Base-by-base conservation (phyloP, 2,888 invertebrate species). In the Drosophila kanekoi region DNA sequence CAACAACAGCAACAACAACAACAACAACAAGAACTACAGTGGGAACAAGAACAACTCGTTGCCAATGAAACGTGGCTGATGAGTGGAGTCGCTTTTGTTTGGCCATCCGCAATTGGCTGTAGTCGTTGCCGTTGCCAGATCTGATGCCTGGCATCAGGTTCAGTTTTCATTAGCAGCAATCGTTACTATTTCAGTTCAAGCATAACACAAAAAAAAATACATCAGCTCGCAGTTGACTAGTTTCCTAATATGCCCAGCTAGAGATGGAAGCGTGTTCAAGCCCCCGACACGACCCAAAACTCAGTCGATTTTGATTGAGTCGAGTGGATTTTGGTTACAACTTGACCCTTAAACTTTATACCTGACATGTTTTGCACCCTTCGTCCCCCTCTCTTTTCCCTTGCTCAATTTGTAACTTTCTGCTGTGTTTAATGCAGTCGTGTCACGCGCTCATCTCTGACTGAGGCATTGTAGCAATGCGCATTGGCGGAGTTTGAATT, bases 51-150 rank as follows among this genome's bases (percentile, higher is more conserved):
- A 1, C 28, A 74, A 64, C 60, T 64, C 63, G 84, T 86, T 81
- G 81, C 77, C 89, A 89, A 77, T 87, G 89, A 89, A 49, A 84
- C 87, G 77, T 83, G 72, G 87, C 77, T 71, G 89, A 77, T 83
- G 77, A 83, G 84, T 77, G 51, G 53, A 51, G 32, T 60, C 49
- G 57, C 61, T 43, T 68, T 89, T 80, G 73, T 77, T 80, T 89
- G 66, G 61, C 49, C 54, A 44, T 57, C 49, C 66, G 60, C 78
- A 61, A 67, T 72, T 68, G 80, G 54, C 71, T 67, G 61, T 77
- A 79, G 76, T 59, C 56, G 47, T 13, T 37, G 38, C 56, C 23
- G 23, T 49, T 40, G 58, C 44, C 40, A 61, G 44, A 16, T 48
- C 57, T 40, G 48, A 60, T 57, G 52, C 11, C 20, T 20, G 72